phyloP scores from a whole-genome alignment of 2,888 invertebrate species.

The Synanthedon tipuliformis region DNA sequence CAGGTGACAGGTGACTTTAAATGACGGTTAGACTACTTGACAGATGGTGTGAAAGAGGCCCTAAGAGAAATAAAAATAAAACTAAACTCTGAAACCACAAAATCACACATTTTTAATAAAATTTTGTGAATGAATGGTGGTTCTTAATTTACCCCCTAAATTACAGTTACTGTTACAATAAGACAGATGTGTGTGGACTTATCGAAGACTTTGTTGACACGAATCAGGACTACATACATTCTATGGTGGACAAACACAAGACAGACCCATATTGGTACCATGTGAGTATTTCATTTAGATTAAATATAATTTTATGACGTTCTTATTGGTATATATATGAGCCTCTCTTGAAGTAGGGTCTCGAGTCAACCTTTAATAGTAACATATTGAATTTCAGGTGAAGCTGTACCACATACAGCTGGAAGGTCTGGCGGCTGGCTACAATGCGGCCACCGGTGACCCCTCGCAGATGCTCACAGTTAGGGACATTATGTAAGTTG shows the following conservation, averaged over 20 bases:
- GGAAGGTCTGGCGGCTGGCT: constrained; percentile 71
- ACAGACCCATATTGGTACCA: constrained; percentile 75
- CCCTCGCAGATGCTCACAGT: constrained; percentile 38
- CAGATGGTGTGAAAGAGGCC: too few relatives aligned
- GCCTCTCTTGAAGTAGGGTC: too few relatives aligned
- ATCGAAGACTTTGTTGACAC: constrained; percentile 66
- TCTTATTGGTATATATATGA: background rate
- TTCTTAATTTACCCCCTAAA: background rate
- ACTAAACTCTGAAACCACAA: too few relatives aligned
- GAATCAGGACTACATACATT: constrained; percentile 69
- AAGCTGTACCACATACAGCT: constrained; percentile 71
- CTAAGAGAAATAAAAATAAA: background rate
- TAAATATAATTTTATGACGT: background rate
- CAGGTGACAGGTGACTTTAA: too few relatives aligned
- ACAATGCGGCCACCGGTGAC: constrained; percentile 49
- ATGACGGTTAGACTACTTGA: too few relatives aligned
- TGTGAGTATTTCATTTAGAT: constrained; percentile 31
- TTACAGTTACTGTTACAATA: constrained; percentile 62
- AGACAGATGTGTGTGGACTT: constrained; percentile 59
- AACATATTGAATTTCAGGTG: constrained; percentile 41
- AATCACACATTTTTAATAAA: background rate
- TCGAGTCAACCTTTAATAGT: too few relatives aligned
- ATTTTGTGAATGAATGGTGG: too few relatives aligned
- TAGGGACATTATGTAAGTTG: constrained; percentile 47
- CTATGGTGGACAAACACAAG: constrained; percentile 45